A percentile compares a stretch with the other conserved stretches of the same genome.
Evolutionary conservation across 2,888 invertebrate genomes (phyloP).

Genomic region (Selenia dentaria): DNA sequence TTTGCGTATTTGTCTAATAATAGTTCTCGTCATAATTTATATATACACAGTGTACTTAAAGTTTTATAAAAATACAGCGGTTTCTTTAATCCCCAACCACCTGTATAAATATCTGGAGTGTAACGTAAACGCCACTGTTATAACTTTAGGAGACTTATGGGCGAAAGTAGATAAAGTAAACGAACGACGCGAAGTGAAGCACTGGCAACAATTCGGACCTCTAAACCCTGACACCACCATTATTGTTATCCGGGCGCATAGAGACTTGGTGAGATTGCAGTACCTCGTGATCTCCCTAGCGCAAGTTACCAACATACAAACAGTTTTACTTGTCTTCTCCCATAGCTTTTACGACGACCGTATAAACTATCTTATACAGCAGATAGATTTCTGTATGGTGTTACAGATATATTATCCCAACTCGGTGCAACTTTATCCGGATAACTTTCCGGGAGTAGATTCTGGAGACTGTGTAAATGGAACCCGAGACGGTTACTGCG

Average conservation of each 20-base stretch:
- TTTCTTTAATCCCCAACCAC: slow-evolving; percentile 17
- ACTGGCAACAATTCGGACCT: slow-evolving; percentile 33
- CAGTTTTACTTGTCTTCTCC: slow-evolving; percentile 52
- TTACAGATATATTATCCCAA: slow-evolving; percentile 58
- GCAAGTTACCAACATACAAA: slow-evolving; percentile 42
- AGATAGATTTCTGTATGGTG: slow-evolving; percentile 54
- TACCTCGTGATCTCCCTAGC: slow-evolving; percentile 48
- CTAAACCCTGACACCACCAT: slow-evolving; percentile 34
- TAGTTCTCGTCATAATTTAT: background rate
- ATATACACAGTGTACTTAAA: background rate
- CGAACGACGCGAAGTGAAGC: slow-evolving; percentile 34
- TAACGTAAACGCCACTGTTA: background rate
- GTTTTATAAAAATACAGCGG: background rate
- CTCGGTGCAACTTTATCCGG: slow-evolving; percentile 52
- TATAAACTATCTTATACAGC: slow-evolving; percentile 42
- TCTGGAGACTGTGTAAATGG: slow-evolving; percentile 33
- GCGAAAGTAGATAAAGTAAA: slow-evolving; percentile 38
- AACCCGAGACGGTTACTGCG: slow-evolving; percentile 22
- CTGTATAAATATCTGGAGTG: slow-evolving; percentile 27
- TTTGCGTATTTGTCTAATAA: background rate
- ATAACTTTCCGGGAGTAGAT: slow-evolving; percentile 47
- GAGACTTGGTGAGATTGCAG: slow-evolving; percentile 42
- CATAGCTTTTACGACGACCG: slow-evolving; percentile 49
- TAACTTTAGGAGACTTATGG: background rate
- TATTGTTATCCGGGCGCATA: slow-evolving; percentile 45